Base-by-base conservation (phyloP, 2,113 vertebrate genomes). In the Cygnus buccinator region DNA sequence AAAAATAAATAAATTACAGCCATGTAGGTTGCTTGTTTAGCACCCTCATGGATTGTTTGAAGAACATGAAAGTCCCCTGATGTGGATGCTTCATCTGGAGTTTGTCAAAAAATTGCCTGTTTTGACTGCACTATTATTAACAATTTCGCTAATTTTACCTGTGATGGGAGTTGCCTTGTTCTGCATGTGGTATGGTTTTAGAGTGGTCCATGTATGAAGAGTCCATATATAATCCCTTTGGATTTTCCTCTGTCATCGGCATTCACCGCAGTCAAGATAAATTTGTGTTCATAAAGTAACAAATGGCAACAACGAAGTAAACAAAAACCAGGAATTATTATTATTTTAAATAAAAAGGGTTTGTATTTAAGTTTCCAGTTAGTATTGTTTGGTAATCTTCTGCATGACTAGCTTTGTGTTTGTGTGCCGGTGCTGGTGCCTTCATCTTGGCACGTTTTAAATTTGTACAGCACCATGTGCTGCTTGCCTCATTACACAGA, bases 401-500 rank as follows among this genome's bases (percentile, higher is more conserved):
- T 83, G 67, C 87, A 70, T 94, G 84, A 87, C 87, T 89, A 41
- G 66, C 84, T 93, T 85, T 73, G 54, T 91, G 73, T 58, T 94
- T 89, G 44, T 81, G n/a, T 10, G 1, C 87, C 87, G 46, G 77
- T 92, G 79, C 85, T 1, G 10, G 55, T 93, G 93, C 46, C 72
- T 88, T 96, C 79, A 86, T 93, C 79, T 86, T 95, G 93, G 84
- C 90, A 88, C 63, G 33, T 91, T 90, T 96, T 85, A 88, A 81
- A 80, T 94, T 94, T 90, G 72, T 93, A 39, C 71, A 91, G 67
- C 82, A 88, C 68, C 84, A 77, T 95, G 92, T 93, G 82, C 82
- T 94, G 87, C 90, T 90, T 96, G 93, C 87, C 78, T 97, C 92
- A 96, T 96, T 96, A 96, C 82, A 74, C 85, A 92, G 93, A 63